Conservation (phyloP, 2,888 invertebrate genomes). For the Trissoscelio sp. region DNA sequence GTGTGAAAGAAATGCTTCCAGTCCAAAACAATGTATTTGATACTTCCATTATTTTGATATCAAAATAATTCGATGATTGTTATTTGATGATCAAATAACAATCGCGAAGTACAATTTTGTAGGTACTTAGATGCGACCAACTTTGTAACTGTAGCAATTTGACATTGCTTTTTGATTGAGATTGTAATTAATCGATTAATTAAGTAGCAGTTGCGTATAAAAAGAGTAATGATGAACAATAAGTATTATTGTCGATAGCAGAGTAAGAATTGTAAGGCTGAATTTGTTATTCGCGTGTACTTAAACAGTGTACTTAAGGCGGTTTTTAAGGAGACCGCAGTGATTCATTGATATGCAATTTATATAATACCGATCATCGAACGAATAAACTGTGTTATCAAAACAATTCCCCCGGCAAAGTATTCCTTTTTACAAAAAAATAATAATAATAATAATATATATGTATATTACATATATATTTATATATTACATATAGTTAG, state of each 20-base stretch:
- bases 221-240: conserved; percentile 53
- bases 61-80: not conserved
- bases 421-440: conserved; percentile 42
- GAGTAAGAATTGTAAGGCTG: conserved; percentile 77
- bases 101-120: conserved; percentile 29
- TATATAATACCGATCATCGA: conserved; percentile 32
- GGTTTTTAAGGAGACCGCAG: conserved; percentile 38
- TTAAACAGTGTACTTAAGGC: conserved; percentile 65
- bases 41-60: conserved; percentile 69
- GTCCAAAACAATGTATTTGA: conserved; percentile 73
- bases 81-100: conserved; percentile 15
- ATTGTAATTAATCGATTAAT: conserved; percentile 45
- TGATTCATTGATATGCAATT: conserved; percentile 50
- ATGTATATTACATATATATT: no score
- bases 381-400: conserved; percentile 45
- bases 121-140: conserved; percentile 16
- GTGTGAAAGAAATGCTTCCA: conserved; percentile 79
- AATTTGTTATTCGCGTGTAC: conserved; percentile 72
- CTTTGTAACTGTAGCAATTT: conserved; percentile 38
- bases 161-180: conserved; percentile 47
- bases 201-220: conserved; percentile 35
- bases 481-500: conserved; percentile 55
- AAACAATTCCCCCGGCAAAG: conserved; percentile 11
- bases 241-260: conserved; percentile 71
- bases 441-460: conserved; percentile 66